These are phyloP conservation scores for Drosophila rufa DNA, from an alignment of 1,140 invertebrate species.

Conservation along the genomic window DNA sequence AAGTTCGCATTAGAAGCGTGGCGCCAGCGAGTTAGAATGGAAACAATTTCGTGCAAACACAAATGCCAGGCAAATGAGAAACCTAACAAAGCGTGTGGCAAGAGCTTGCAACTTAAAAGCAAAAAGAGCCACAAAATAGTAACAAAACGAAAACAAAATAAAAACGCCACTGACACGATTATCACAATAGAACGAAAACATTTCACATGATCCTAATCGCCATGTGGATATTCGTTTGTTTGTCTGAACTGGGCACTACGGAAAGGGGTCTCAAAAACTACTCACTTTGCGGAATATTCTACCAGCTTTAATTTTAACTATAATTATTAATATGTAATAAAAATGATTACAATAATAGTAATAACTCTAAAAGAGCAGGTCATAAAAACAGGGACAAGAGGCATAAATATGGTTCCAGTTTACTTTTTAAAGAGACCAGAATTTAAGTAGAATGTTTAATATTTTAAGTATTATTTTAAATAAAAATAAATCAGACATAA, in stretches of 20 bases:
- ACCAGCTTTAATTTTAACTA: background rate
- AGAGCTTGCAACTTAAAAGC: conserved; percentile 24
- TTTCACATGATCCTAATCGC: conserved; percentile 49
- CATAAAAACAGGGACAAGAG: background rate
- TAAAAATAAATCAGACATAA: background rate
- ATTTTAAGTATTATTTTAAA: background rate
- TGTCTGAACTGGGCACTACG: background rate
- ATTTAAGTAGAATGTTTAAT: too few species aligned
- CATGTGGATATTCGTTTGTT: conserved; percentile 12
- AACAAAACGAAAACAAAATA: conserved; percentile 27
- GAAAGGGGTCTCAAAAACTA: background rate
- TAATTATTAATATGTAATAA: background rate
- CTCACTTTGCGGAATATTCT: background rate
- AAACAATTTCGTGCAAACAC: conserved; percentile 48
- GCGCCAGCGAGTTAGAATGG: conserved; percentile 35
- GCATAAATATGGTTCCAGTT: too few species aligned
- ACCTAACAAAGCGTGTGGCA: conserved; percentile 27
- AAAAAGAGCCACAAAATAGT: background rate
- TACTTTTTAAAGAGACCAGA: too few species aligned
- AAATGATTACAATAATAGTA: background rate
- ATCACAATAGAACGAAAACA: conserved; percentile 20
- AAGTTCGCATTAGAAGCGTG: conserved; percentile 66
- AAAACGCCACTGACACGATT: conserved; percentile 38
- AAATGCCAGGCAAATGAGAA: conserved; percentile 23
- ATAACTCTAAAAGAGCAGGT: too few species aligned